Evolutionary conservation across 2,797 vertebrate genomes (phyloP).

Genomic region (Poecile montanus): DNA sequence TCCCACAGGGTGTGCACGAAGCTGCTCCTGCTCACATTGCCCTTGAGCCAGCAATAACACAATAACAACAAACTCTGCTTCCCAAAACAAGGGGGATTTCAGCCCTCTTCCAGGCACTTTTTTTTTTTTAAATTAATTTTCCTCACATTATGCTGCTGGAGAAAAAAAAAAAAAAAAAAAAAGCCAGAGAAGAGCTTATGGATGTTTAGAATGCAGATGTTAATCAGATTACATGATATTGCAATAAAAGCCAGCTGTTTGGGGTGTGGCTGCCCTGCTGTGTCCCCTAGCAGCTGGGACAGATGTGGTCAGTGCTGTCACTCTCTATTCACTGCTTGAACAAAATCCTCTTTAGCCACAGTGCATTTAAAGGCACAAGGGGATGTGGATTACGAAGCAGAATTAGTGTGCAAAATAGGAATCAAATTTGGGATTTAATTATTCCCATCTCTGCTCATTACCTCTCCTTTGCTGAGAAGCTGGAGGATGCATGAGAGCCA

Average conservation of each 20-base stretch:
- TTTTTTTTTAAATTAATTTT: neutral
- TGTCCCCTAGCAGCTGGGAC: neutral
- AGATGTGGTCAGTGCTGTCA: neutral
- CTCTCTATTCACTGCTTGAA: neutral
- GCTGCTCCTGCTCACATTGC: neutral
- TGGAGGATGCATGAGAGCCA: neutral
- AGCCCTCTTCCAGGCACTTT: neutral
- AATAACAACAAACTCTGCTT: neutral
- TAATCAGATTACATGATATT: neutral
- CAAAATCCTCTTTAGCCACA: neutral
- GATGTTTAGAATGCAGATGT: neutral
- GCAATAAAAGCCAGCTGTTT: neutral
- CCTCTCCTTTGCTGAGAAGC: neutral
- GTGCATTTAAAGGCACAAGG: neutral
- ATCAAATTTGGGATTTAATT: neutral
- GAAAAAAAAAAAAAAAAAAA: neutral
- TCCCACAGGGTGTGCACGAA: accelerated
- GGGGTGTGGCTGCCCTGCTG: neutral
- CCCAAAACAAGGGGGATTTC: neutral
- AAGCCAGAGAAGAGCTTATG: neutral
- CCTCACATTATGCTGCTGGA: neutral
- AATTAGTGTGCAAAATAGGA: neutral
- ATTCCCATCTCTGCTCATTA: constrained; percentile 4
- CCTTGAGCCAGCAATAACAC: neutral
- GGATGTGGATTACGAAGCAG: neutral